Conservation (phyloP, 2,888 invertebrate genomes). For the Thereva nobilitata region DNA sequence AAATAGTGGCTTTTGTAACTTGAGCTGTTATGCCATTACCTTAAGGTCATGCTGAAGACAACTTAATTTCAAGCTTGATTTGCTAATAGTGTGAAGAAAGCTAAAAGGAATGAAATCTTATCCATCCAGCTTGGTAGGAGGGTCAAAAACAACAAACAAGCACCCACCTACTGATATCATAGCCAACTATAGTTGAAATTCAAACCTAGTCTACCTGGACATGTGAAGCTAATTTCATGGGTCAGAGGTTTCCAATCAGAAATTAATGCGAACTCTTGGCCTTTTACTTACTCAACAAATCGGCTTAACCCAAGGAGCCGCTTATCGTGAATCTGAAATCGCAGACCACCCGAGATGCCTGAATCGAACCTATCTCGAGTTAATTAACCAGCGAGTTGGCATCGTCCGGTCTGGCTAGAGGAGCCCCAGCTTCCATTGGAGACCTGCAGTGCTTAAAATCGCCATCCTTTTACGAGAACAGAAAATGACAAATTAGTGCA, state of each 20-base stretch:
- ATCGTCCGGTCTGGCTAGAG: slow-evolving; percentile 6
- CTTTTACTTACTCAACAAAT: slow-evolving; percentile 27
- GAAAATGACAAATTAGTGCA: slow-evolving; percentile 32
- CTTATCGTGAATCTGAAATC: slow-evolving; percentile 27
- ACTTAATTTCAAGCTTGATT: slow-evolving; percentile 24
- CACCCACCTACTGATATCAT: neutral
- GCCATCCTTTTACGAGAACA: slow-evolving; percentile 3
- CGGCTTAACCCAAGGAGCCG: slow-evolving; percentile 29
- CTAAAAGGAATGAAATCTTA: neutral
- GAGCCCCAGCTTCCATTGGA: neutral
- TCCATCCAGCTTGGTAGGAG: neutral
- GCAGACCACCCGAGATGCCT: slow-evolving; percentile 38
- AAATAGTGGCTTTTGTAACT: slow-evolving; percentile 18
- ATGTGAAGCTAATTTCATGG: slow-evolving; percentile 30
- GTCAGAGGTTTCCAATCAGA: slow-evolving; percentile 30
- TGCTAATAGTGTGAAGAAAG: slow-evolving; percentile 31
- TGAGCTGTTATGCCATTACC: slow-evolving; percentile 23
- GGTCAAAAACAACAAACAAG: neutral
- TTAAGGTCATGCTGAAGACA: slow-evolving; percentile 29
- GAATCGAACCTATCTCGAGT: slow-evolving; percentile 37
- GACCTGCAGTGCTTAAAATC: slow-evolving; percentile 22
- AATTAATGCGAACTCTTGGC: slow-evolving; percentile 32
- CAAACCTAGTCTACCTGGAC: slow-evolving; percentile 1
- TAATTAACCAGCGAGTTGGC: slow-evolving; percentile 31
- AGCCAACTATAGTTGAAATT: neutral